Conservation (phyloP, 1,140 invertebrate species). For the Dysdera silvatica region DNA sequence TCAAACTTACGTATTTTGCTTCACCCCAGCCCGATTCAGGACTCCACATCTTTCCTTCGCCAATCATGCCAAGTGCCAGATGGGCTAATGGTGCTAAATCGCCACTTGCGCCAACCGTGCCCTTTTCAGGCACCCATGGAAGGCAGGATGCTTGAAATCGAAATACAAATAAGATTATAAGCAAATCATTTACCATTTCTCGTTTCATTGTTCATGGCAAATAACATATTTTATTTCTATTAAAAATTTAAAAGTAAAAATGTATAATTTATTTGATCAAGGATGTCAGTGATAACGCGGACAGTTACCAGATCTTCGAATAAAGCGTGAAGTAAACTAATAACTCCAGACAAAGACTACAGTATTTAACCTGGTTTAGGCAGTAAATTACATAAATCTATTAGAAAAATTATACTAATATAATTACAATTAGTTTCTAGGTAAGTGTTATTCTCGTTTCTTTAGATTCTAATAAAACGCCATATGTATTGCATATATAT, state of each 20-base stretch:
- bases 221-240: not conserved
- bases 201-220: not conserved
- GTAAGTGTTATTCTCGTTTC: too few species aligned
- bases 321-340: too few species aligned
- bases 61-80: conserved; percentile 60
- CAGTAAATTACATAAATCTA: too few species aligned
- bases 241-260: not conserved
- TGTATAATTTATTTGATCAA: too few species aligned
- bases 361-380: too few species aligned
- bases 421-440: too few species aligned
- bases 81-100: conserved; percentile 64
- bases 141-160: conserved; percentile 54
- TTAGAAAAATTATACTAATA: too few species aligned
- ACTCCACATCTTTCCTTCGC: conserved; percentile 73
- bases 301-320: too few species aligned
- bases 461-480: too few species aligned
- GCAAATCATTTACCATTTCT: not conserved
- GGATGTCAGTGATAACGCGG: too few species aligned
- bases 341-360: too few species aligned
- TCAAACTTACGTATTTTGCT: conserved; percentile 56
- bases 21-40: conserved; percentile 61
- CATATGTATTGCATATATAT: too few species aligned
- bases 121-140: conserved; percentile 66
- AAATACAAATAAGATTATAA: not conserved
- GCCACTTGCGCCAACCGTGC: conserved; percentile 64